Percentiles rank a stretch among this genome's conserved stretches.
These are phyloP conservation scores for Athalia circularis DNA, from an alignment of 2,888 invertebrate genomes.

Conservation along the genomic window DNA sequence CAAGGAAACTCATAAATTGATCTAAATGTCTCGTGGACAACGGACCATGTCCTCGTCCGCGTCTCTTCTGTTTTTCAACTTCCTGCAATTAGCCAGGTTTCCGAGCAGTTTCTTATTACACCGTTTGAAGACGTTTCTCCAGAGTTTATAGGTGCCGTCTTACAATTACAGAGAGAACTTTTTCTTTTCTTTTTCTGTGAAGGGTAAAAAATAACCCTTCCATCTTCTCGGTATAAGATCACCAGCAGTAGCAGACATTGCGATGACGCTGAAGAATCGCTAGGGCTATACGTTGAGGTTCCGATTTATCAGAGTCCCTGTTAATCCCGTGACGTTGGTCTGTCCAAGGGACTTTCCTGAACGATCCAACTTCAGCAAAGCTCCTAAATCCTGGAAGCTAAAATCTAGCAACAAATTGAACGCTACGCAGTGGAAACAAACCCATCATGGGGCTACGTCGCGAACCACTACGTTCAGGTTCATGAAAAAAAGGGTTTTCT, in stretches of 20 bases:
- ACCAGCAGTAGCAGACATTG: neutral
- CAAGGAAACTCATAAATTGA: conserved; percentile 15
- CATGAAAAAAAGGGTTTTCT: no score
- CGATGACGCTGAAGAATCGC: conserved; percentile 35
- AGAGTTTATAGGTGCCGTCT: conserved; percentile 18
- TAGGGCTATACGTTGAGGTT: neutral
- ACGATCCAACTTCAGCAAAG: conserved; percentile 36
- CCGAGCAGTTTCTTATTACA: conserved; percentile 33
- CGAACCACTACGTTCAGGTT: neutral
- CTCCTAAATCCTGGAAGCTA: conserved; percentile 20
- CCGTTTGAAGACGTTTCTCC: conserved; percentile 23
- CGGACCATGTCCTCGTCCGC: conserved; percentile 16
- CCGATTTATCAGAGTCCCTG: conserved; percentile 34
- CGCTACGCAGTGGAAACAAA: conserved; percentile 22
- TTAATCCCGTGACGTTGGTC: conserved; percentile 29
- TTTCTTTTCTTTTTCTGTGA: neutral
- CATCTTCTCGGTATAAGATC: neutral
- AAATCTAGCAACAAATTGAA: conserved; percentile 40
- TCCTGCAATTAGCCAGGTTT: conserved; percentile 39
- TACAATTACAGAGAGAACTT: neutral
- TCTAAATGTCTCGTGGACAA: conserved; percentile 21
- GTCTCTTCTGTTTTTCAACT: conserved; percentile 21
- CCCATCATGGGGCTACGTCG: conserved; percentile 6
- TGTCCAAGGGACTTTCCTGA: conserved; percentile 17
- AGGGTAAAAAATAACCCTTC: conserved; percentile 11